phyloP scores from a whole-genome alignment of 2,797 vertebrate species.

The Trachops cirrhosus region DNA sequence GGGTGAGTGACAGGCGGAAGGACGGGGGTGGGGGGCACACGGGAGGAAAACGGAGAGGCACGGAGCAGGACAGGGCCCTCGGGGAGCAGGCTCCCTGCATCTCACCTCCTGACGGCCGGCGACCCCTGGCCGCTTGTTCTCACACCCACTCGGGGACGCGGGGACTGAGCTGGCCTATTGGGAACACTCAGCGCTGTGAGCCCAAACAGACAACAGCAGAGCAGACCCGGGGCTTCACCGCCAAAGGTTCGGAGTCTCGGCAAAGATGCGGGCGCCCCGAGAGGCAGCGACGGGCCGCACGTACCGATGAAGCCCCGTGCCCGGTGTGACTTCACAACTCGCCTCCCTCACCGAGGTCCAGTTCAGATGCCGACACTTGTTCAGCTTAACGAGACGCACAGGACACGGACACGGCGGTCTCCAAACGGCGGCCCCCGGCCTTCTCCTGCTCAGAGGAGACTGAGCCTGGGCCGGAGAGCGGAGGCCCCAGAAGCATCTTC shows the following conservation, averaged over 20 bases:
- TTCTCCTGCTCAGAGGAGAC: background rate
- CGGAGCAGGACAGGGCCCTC: too few species aligned
- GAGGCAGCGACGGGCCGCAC: too few species aligned
- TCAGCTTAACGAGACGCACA: background rate
- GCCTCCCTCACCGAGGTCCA: background rate
- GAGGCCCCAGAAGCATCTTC: background rate
- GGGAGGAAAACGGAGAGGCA: background rate
- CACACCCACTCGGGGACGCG: rapidly evolving
- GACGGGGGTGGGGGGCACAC: too few species aligned
- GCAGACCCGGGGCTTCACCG: background rate
- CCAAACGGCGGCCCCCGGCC: background rate
- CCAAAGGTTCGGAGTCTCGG: background rate
- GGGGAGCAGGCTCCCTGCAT: rapidly evolving
- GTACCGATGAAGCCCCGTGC: background rate
- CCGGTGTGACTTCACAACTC: background rate
- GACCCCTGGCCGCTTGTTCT: background rate
- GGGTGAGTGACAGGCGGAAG: background rate
- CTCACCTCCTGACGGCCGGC: background rate
- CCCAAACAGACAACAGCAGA: background rate
- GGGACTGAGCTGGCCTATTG: background rate
- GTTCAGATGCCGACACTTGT: background rate
- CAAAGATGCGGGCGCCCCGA: too few species aligned
- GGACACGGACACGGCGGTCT: background rate
- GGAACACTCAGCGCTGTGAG: background rate
- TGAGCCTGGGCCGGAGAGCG: background rate